phyloP scores from a whole-genome alignment of 2,888 invertebrate species.

The Lithophane leautieri region DNA sequence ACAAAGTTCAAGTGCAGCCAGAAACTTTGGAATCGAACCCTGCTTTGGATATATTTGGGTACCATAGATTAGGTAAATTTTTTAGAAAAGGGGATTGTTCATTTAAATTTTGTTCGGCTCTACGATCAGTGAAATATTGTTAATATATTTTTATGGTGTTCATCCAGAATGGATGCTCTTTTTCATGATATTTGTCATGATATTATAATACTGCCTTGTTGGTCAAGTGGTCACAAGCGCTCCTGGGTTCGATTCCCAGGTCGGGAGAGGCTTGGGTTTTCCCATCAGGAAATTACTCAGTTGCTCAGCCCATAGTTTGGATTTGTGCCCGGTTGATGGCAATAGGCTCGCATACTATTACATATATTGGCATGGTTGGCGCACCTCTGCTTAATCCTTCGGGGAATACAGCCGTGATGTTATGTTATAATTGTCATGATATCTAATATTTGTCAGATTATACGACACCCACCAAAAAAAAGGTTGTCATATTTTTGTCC shows the following conservation, averaged over 20 bases:
- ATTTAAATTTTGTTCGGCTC: no score
- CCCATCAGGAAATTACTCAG: no score
- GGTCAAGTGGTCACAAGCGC: no score
- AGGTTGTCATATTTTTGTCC: neutral
- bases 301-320: no score
- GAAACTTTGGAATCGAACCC: neutral
- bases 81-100: neutral
- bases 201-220: neutral
- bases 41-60: neutral
- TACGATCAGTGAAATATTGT: neutral
- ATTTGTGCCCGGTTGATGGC: no score
- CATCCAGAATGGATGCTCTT: neutral
- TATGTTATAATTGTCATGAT: neutral
- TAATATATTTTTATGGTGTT: neutral
- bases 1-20: neutral
- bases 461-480: neutral
- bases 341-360: no score
- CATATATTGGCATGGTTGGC: no score
- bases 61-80: neutral
- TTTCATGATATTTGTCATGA: neutral
- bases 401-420: no score
- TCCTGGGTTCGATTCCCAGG: no score
- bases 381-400: no score
- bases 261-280: no score
- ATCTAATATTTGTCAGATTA: neutral